Conservation (phyloP, 1,140 invertebrate genomes). For the Bombus impatiens region DNA sequence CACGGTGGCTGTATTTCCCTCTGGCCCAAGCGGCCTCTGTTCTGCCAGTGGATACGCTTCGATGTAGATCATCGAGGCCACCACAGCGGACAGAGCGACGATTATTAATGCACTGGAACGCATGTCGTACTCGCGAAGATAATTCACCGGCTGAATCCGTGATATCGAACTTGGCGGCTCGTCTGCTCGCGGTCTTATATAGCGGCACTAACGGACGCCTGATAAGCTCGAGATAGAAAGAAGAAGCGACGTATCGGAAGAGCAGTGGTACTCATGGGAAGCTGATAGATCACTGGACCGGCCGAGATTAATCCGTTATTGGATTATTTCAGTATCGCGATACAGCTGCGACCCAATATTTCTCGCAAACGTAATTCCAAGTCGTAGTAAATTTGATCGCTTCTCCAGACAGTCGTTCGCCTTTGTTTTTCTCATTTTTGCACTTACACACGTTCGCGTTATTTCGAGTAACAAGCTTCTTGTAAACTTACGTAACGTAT, state of each 20-base stretch:
- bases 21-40: no score
- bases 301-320: slow-evolving; percentile 26
- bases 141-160: not conserved
- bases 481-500: not conserved
- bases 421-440: not conserved
- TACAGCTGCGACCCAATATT: not conserved
- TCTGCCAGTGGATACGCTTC: not conserved
- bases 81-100: not conserved
- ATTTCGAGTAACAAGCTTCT: not conserved
- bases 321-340: not conserved
- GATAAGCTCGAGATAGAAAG: slow-evolving; percentile 17
- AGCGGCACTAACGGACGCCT: not conserved
- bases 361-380: not conserved
- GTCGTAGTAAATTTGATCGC: not conserved
- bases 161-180: slow-evolving; percentile 20
- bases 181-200: slow-evolving; percentile 26
- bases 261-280: slow-evolving; percentile 24
- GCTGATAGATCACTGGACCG: no score
- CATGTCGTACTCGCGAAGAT: not conserved
- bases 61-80: not conserved
- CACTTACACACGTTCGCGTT: not conserved
- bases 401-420: not conserved
- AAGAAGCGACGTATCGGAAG: not conserved
- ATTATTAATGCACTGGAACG: slow-evolving; percentile 4
- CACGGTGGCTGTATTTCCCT: not conserved